Evolutionary conservation across 2,113 vertebrate species (phyloP).

Genomic region (Scomber colias): DNA sequence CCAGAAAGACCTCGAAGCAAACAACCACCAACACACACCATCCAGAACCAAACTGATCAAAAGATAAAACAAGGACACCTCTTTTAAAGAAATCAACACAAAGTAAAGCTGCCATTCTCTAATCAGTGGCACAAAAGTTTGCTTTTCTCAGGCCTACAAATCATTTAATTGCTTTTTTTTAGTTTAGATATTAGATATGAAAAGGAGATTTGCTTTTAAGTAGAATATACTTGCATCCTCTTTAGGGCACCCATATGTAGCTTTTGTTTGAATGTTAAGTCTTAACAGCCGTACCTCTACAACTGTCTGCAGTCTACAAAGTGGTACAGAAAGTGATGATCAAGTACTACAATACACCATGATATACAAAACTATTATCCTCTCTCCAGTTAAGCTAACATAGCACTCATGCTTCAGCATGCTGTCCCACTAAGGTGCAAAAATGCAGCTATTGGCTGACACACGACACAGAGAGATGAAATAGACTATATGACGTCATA

Average conservation of each 20-base stretch:
- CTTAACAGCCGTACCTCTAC: slow-evolving; percentile 47
- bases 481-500: slow-evolving; percentile 77
- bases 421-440: slow-evolving; percentile 78
- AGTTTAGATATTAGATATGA: background rate
- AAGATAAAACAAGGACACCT: slow-evolving; percentile 56
- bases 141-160: slow-evolving; percentile 1
- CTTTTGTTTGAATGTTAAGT: slow-evolving; percentile 38
- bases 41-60: slow-evolving; percentile 70
- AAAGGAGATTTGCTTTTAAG: slow-evolving; percentile 21
- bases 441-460: slow-evolving; percentile 78
- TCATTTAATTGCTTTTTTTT: slow-evolving; percentile 7
- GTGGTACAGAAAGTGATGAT: slow-evolving; percentile 47
- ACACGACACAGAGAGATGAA: slow-evolving; percentile 80
- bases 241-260: slow-evolving; percentile 14
- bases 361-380: slow-evolving; percentile 53
- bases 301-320: slow-evolving; percentile 51
- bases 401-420: slow-evolving; percentile 81
- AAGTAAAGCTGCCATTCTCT: slow-evolving; percentile 32
- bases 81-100: slow-evolving; percentile 45
- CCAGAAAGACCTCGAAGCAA: slow-evolving; percentile 72
- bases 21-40: slow-evolving; percentile 75
- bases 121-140: background rate
- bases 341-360: slow-evolving; percentile 55
- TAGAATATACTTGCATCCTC: slow-evolving; percentile 26
- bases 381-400: slow-evolving; percentile 70